These are phyloP conservation scores for Pandemis corylana DNA, from an alignment of 2,888 invertebrate species.

Conservation along the genomic window DNA sequence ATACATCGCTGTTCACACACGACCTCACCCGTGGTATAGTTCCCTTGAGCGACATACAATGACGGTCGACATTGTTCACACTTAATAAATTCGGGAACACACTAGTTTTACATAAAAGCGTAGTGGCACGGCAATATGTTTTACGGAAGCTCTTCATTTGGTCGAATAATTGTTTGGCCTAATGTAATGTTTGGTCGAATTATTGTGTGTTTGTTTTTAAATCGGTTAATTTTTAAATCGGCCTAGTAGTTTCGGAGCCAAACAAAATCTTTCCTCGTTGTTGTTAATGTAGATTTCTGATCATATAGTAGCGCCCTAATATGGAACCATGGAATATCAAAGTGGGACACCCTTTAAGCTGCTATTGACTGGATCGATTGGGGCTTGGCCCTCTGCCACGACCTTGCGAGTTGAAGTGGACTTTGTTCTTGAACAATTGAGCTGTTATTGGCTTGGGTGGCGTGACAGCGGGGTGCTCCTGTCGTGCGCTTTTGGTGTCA, in stretches of 20 bases:
- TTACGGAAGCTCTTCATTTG: too few species aligned
- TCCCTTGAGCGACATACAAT: background rate
- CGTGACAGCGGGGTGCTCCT: constrained; percentile 17
- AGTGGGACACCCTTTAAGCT: constrained; percentile 3
- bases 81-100: background rate
- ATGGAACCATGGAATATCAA: background rate
- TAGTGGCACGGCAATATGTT: too few species aligned
- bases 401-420: constrained; percentile 40
- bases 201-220: too few species aligned
- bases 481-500: constrained; percentile 20
- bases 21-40: background rate
- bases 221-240: too few species aligned
- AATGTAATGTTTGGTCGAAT: too few species aligned
- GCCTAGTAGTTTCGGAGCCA: too few species aligned
- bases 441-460: constrained; percentile 30
- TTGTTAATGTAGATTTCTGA: too few species aligned
- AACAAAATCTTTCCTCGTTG: too few species aligned
- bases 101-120: background rate
- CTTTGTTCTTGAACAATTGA: constrained; percentile 38
- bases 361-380: constrained; percentile 35
- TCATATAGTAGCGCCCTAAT: too few species aligned
- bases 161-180: too few species aligned
- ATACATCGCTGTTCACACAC: background rate
- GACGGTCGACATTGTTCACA: background rate
- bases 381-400: constrained; percentile 29